These are phyloP conservation scores for Cisticola juncidis DNA, from an alignment of 2,113 vertebrate genomes.

Conservation along the genomic window DNA sequence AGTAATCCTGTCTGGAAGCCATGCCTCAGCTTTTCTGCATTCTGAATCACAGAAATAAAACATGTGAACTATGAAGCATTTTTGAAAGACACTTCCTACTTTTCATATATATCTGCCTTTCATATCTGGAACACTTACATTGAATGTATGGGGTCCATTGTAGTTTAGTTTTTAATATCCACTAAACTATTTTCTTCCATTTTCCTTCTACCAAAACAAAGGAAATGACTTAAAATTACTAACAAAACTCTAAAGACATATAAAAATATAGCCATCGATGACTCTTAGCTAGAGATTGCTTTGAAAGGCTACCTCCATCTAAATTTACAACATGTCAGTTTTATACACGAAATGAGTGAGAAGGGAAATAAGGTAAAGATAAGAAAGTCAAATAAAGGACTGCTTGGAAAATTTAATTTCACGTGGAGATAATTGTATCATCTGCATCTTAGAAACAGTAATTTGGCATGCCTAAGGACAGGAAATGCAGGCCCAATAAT, in stretches of 20 bases:
- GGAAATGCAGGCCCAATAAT: background rate
- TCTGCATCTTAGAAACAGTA: background rate
- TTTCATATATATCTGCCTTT: background rate
- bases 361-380: slow-evolving; percentile 39
- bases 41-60: background rate
- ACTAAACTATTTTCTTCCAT: background rate
- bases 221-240: slow-evolving; percentile 15
- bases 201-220: background rate
- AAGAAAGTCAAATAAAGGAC: slow-evolving; percentile 45
- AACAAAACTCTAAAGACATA: slow-evolving; percentile 10
- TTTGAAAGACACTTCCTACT: background rate
- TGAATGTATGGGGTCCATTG: background rate
- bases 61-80: background rate
- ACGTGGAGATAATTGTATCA: slow-evolving; percentile 26
- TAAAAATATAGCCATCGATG: background rate
- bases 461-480: background rate
- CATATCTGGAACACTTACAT: background rate
- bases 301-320: background rate
- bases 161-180: slow-evolving; percentile 37
- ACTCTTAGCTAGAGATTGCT: background rate
- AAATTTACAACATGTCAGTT: background rate
- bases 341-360: background rate
- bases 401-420: slow-evolving; percentile 36
- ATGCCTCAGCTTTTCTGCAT: background rate
- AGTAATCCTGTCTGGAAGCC: background rate